Base-by-base conservation (phyloP, 1,140 invertebrate genomes). In the Andricus grossulariae region DNA sequence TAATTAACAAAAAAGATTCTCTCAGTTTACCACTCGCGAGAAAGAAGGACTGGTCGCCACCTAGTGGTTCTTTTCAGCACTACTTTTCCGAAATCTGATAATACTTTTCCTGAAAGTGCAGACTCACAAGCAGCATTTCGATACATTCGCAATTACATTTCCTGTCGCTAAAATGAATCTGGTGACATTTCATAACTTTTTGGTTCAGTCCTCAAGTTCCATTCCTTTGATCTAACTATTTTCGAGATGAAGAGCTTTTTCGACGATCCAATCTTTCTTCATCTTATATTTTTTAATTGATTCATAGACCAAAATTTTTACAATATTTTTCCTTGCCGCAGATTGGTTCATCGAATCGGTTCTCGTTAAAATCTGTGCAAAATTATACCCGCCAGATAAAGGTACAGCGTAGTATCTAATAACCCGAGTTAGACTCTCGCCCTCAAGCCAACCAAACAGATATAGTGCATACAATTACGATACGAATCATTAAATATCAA, bases 391-490 rank as follows among this genome's bases (percentile, higher is more conserved):
- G 87, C 84, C 88, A 88, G 89, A 88, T 87, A 91, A 92, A 92
- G 91, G 91, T 92, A 92, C 91, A 90, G 89, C 90, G 91, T 92
- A 92, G 90, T 92, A 91, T 91, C 89, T 91, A 91, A 88, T 91
- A 92, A 92, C 91, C 89, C 90, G 91, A 90, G 89, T 91, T 92
- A 92, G 90, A 92, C 91, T 92, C 91, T 92, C 91, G 86, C 90
- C 90, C 89, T 90, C 89, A 91, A 91, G 89, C 91, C 91, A 92
- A 91, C 89, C 90, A 90, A 91, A 92, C 90, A 91, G 88, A 90
- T 91, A 90, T 90, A 92, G 86, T 90, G 88, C 89, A 88, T 91
- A 91, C 90, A 88, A 91, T 88, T 89, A 89, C 85, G 90, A 89
- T 90, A 89, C 89, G 89, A 91, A 91, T 90, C 83, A 90, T 91